Percentiles rank a stretch among this genome's conserved stretches.
Conservation (phyloP, 2,797 vertebrate species). For the Mormyrops boulengeri region DNA sequence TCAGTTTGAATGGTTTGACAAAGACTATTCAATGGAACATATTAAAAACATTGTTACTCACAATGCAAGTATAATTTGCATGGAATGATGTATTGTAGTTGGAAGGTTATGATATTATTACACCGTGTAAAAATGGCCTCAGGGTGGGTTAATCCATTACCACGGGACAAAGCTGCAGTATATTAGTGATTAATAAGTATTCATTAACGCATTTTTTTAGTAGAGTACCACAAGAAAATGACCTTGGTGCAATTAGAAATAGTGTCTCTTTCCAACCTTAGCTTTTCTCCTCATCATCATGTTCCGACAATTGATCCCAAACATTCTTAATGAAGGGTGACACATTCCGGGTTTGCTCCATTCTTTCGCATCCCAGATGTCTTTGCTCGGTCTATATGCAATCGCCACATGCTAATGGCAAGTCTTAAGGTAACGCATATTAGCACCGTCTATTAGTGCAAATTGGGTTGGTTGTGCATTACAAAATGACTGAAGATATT, state of each 20-base stretch:
- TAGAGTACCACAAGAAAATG: background rate
- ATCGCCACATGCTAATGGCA: background rate
- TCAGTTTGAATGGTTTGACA: constrained; percentile 10
- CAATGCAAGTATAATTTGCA: constrained; percentile 9
- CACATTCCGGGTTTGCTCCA: background rate
- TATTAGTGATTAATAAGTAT: constrained; percentile 16
- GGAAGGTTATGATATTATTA: background rate
- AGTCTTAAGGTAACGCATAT: background rate
- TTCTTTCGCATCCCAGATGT: background rate
- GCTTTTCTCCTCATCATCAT: background rate
- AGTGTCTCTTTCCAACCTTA: too few species aligned
- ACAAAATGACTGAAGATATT: background rate
- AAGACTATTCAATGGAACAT: constrained; percentile 9
- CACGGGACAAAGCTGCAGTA: constrained; percentile 5
- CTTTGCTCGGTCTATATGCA: background rate
- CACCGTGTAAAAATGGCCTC: background rate
- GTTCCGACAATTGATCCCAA: background rate
- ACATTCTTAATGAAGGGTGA: background rate
- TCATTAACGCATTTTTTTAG: constrained; percentile 7
- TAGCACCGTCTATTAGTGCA: background rate
- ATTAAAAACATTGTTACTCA: constrained; percentile 14
- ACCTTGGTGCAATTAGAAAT: background rate
- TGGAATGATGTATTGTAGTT: constrained; percentile 14
- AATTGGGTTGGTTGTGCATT: background rate
- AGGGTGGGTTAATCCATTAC: constrained; percentile 7